Base-by-base conservation (phyloP, 1,140 invertebrate species). In the Drosophila tsacasi region DNA sequence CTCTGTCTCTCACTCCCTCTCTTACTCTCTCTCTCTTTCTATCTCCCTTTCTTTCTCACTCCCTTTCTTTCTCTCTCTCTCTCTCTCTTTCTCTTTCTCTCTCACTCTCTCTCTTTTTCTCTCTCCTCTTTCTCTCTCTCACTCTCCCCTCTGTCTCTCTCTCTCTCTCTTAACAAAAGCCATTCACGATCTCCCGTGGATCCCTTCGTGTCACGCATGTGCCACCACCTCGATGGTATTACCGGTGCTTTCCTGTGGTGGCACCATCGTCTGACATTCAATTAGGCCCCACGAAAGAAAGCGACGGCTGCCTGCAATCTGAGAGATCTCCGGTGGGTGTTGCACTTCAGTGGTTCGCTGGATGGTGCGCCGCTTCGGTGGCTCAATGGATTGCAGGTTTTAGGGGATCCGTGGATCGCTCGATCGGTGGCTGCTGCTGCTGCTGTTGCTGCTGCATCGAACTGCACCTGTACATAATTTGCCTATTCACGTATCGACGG, bases 391-490 rank as follows among this genome's bases (percentile, higher is more conserved):
- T 52, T 32, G 60, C 3, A 35, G 61, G 66, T 39, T 68, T 40
- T 40, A 21, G 19, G 21, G n/a, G 58, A 30, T 46, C 40, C 39
- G 19, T 60, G 68, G 35, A 63, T 49, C 25, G 60, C 19, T 17
- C 10, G 13, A 46, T 57, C 73, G 55, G 44, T 66, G 66, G 68
- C 73, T 73, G 10, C 32, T 12, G 60, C 64, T 19, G 67, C 73
- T 67, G 65, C 32, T 19, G 67, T 65, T 67, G 65, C 32, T 30
- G 27, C 8, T 63, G 63, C 63, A 60, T 37, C 27, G 21, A 40
- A 57, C 57, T 84, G 80, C 76, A 84, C 83, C 83, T 86, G 83
- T 86, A 73, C 72, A 65, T 79, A 83, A 86, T 86, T 83, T 86
- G 79, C 83, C 83, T 87, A 87, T 83, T 87, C 83, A 86, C 66